Evolutionary conservation across 2,888 invertebrate genomes (phyloP), one percentile per base, ranked within the genome.

Genomic region (Xestoiulus laeticollis): DNA sequence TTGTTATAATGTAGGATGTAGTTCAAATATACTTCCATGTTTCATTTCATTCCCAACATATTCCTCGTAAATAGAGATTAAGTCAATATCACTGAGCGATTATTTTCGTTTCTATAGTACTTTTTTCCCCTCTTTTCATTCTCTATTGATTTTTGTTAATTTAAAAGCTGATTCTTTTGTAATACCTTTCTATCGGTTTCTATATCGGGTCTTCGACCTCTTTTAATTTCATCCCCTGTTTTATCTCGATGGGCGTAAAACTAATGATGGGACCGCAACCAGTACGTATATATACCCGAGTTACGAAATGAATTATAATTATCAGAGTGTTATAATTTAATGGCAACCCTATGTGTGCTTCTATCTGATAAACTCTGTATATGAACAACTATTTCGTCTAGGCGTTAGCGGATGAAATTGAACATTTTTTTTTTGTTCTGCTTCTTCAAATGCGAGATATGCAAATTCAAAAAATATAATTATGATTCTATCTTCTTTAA

Each of bases 131-230:
- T 59, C 59, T 59, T 59, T 59, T 59, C 26, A 26, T n/a, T 68
- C 68, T 26, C 26, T 30, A 78, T 30, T 78, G 30, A 78, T 78
- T 78, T 30, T 30, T 30, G 78, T 30, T 14, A 30, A 30, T 78
- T 78, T 78, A 78, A 78, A 78, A 22, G 78, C 78, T 78, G 78
- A 78, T 26, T 30, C 68, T 78, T 78, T 78, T 14, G 78, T 78
- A 78, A 30, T 30, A 78, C 78, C 14, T 78, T 59, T 68, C 14
- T 78, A 78, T 22, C 78, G n/a, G 68, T 68, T 68, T 30, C 78
- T 22, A 78, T 30, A 26, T 14, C 78, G 22, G 78, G 78, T 14
- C 78, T 78, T 78, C 30, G 78, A 78, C 78, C 78, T 78, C 30
- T 22, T 22, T 78, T 78, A 78, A 30, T 78, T 78, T 78, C 78